Conservation (phyloP, 2,888 invertebrate species). For the Notodonta ziczac region DNA sequence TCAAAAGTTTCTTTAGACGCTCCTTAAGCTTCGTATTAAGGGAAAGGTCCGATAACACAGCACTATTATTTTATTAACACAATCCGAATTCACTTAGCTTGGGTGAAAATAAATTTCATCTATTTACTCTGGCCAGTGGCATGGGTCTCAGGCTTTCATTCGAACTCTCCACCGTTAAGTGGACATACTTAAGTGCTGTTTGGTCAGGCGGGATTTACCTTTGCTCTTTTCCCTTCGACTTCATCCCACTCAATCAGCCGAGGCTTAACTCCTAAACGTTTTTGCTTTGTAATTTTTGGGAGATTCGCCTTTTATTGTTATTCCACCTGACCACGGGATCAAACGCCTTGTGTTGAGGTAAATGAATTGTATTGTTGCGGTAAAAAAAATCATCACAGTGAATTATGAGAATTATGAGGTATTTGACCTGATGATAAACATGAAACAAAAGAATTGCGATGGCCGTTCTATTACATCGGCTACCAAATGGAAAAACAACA, state of each 20-base stretch:
- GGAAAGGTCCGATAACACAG: slow-evolving; percentile 31
- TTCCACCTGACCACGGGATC: neutral
- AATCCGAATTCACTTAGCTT: slow-evolving; percentile 43
- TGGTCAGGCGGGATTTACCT: slow-evolving; percentile 81
- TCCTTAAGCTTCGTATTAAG: slow-evolving; percentile 20
- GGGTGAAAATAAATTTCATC: slow-evolving; percentile 65
- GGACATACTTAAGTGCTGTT: slow-evolving; percentile 80
- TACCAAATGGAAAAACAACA: too few relatives aligned
- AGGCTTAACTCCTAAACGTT: slow-evolving; percentile 59
- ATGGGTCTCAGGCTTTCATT: slow-evolving; percentile 61
- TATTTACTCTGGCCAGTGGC: slow-evolving; percentile 68
- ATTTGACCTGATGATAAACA: too few relatives aligned
- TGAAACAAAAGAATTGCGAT: too few relatives aligned
- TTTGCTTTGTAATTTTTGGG: slow-evolving; percentile 60
- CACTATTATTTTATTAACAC: slow-evolving; percentile 50
- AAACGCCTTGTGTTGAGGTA: neutral
- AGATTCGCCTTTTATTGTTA: slow-evolving; percentile 22
- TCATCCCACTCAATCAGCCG: slow-evolving; percentile 75
- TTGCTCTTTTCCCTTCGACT: slow-evolving; percentile 75
- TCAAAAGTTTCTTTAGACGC: slow-evolving; percentile 19
- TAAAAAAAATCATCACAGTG: too few relatives aligned
- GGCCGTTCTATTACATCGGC: too few relatives aligned
- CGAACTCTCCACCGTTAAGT: slow-evolving; percentile 71
- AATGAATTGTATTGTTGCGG: neutral
- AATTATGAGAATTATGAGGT: too few relatives aligned